These are phyloP conservation scores for Spermophilus dauricus DNA, from an alignment of 2,113 vertebrate species.

Conservation along the genomic window DNA sequence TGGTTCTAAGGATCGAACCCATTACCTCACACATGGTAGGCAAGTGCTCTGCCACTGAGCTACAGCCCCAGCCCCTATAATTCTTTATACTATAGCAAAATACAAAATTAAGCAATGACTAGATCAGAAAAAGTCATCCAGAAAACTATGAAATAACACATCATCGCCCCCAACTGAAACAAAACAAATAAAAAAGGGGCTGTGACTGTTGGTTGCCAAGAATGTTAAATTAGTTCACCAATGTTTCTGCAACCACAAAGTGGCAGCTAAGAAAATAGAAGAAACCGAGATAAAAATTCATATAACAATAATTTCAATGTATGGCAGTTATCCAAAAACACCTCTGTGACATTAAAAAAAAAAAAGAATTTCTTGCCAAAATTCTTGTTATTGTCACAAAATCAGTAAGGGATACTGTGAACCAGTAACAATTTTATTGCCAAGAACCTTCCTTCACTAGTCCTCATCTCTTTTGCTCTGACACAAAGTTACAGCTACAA, in stretches of 20 bases:
- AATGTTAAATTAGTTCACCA: conserved; percentile 51
- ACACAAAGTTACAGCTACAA: neutral
- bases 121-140: conserved; percentile 2
- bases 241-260: conserved; percentile 64
- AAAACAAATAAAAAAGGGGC: conserved; percentile 54
- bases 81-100: conserved; percentile 31
- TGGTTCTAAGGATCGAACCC: no score
- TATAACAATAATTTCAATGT: conserved; percentile 48
- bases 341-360: neutral
- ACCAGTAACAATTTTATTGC: conserved; percentile 9
- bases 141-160: neutral
- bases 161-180: neutral
- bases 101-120: conserved; percentile 49
- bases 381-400: conserved; percentile 41
- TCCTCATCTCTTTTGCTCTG: neutral
- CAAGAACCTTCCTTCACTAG: neutral
- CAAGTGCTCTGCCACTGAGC: no score
- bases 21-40: no score
- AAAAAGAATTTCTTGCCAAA: neutral
- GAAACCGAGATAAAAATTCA: conserved; percentile 57
- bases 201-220: conserved; percentile 27
- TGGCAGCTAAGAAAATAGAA: conserved; percentile 53
- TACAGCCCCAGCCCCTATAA: neutral
- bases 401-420: neutral
- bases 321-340: conserved; percentile 59